Evolutionary conservation across 2,888 invertebrate genomes (phyloP), one percentile per base, ranked within the genome.

Genomic region (Chloromyia formosa): DNA sequence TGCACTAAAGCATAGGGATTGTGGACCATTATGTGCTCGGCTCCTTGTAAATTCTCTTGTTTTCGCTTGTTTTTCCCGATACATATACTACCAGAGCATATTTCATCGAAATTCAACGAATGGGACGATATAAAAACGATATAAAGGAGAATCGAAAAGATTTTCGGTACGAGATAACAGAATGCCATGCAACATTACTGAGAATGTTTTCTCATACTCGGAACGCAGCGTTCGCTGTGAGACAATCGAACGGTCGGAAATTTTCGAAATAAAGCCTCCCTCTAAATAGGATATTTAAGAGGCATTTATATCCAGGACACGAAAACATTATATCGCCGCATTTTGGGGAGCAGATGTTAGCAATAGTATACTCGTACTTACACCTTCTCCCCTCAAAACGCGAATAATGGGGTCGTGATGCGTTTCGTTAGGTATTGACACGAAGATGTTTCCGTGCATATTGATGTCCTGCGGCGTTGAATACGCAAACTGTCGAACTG

Each of bases 251-350:
- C 27, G 27, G 16, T 18, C 9, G 40, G 35, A 16, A 45, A 77
- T 78, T 77, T 77, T 74, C 68, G 77, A 76, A 77, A 77, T 74
- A 76, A 76, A 75, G 7, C 7, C 27, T 7, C 27, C 27, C 76
- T 75, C 78, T 77, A 79, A 79, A 79, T 79, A 78, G 79, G 78
- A 77, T 79, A 78, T 77, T 79, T 79, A 78, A 78, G 78, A 77
- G 76, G 78, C 78, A 79, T 79, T 79, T 79, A 78, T 77, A 79
- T 78, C 75, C 79, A 78, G 78, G 78, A 78, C 79, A 79, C 79
- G 79, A 77, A 79, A 75, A 75, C 78, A 78, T 79, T 79, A 79
- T 78, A 77, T 78, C 77, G 77, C 78, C 78, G 78, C 79, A 78
- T 78, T 78, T 78, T 74, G 77, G 74, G 78, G 78, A 77, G 76